Evolutionary conservation across 2,113 vertebrate species (phyloP), one percentile per base, ranked within the genome.

Genomic region (Alaudala cheleensis): DNA sequence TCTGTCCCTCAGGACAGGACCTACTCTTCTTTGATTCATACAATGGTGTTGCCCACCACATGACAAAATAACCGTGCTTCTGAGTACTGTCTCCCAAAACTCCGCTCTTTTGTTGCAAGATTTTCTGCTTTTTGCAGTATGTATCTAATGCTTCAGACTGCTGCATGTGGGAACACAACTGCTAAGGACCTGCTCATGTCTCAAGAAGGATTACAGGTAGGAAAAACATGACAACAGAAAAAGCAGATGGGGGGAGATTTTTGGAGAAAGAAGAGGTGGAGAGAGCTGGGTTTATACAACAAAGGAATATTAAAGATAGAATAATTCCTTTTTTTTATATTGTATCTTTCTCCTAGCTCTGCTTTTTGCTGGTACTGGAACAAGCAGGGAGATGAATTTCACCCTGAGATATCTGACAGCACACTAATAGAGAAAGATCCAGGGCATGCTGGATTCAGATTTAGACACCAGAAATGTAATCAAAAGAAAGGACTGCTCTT

Each of bases 401-500:
- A 94, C 73, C 73, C 72, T 60, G 22, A 84, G 40, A 65, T 65
- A 57, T 53, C 53, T 51, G 53, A 79, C 42, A 90, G 22, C 39
- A 85, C 2, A 1, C 53, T 81, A 74, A 81, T 33, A 77, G 31
- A 78, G 10, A 90, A 89, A 92, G 70, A 95, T 57, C 10, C 29
- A 79, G 57, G 49, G 62, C 57, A 50, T 29, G 22, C 61, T 85
- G 42, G 40, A 72, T 91, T 79, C 61, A 64, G 65, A 92, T 72
- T 79, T 61, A 79, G 70, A 71, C 57, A 57, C 28, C 60, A 84
- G 81, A 92, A 67, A 47, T 61, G 58, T 50, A 94, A 88, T 81
- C 39, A 84, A 79, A 89, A 71, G 62, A 88, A 92, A 78, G 16
- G 39, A 84, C 50, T 84, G n/a, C 8, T 91, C 74, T 72, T 86